Percentiles rank a stretch among this genome's conserved stretches.
These are phyloP conservation scores for Sebastes hopkinsi DNA, from an alignment of 2,797 vertebrate species.

Conservation along the genomic window DNA sequence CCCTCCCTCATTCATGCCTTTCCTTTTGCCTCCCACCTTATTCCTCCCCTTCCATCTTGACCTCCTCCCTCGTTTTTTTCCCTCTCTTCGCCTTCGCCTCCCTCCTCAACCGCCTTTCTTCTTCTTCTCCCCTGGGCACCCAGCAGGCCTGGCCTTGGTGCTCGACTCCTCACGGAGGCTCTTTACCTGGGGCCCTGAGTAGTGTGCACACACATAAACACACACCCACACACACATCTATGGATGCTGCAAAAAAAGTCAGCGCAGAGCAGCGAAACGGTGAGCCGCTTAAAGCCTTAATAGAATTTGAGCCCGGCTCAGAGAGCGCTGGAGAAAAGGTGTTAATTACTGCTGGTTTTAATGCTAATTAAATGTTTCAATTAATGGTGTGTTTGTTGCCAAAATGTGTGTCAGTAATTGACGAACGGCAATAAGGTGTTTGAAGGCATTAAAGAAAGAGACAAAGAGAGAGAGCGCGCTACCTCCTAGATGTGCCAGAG, in stretches of 20 bases:
- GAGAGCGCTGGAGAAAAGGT: conserved; percentile 83
- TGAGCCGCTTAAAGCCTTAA: conserved; percentile 83
- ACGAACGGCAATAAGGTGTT: conserved; percentile 75
- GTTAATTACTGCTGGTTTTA: conserved; percentile 92
- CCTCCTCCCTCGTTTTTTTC: conserved; percentile 45
- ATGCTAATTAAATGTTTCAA: conserved; percentile 92
- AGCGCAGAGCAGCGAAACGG: conserved; percentile 48
- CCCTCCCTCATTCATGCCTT: conserved; percentile 54
- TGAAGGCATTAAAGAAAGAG: conserved; percentile 73
- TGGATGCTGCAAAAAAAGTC: conserved; percentile 60
- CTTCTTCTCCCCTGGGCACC: conserved; percentile 86
- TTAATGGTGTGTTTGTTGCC: conserved; percentile 87
- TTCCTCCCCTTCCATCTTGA: conserved; percentile 66
- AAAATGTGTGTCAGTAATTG: conserved; percentile 85
- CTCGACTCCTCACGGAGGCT: conserved; percentile 91
- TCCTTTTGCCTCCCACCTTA: conserved; percentile 64
- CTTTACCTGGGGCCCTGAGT: conserved; percentile 87
- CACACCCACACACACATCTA: conserved; percentile 46
- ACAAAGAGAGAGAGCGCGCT: conserved; percentile 62
- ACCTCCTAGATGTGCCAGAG: conserved; percentile 70
- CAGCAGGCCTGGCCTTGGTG: conserved; percentile 88
- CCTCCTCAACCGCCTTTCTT: conserved; percentile 67
- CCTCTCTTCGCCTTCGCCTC: conserved; percentile 49
- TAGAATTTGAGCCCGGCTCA: conserved; percentile 85
- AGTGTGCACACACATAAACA: conserved; percentile 30